Percentiles rank a stretch among this genome's conserved stretches.
phyloP scores from a whole-genome alignment of 1,140 invertebrate genomes.

The Drosophila novamexicana region DNA sequence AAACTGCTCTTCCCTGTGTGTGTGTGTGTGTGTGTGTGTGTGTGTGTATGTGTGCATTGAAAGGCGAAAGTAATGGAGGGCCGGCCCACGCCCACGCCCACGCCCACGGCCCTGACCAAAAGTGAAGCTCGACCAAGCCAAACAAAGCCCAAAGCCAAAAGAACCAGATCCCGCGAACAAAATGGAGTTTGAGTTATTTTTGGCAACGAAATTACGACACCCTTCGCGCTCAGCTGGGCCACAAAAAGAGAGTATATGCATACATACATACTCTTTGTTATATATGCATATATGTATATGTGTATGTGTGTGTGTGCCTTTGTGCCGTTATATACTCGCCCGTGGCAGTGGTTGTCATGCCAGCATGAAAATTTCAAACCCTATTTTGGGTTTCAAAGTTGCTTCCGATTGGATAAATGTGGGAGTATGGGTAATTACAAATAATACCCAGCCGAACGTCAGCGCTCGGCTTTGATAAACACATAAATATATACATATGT shows the following conservation, averaged over 20 bases:
- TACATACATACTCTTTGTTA: background rate
- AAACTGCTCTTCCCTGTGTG: background rate
- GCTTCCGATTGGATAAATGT: slow-evolving; percentile 81
- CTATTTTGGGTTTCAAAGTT: slow-evolving; percentile 83
- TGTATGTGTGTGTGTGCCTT: slow-evolving; percentile 7
- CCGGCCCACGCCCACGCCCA: slow-evolving; percentile 1
- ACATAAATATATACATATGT: background rate
- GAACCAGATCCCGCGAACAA: slow-evolving; percentile 28
- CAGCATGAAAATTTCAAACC: slow-evolving; percentile 77
- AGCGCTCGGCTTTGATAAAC: slow-evolving; percentile 21
- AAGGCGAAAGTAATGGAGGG: slow-evolving; percentile 3
- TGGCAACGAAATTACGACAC: slow-evolving; percentile 81
- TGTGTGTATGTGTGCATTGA: background rate
- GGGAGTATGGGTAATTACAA: slow-evolving; percentile 83
- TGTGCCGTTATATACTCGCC: slow-evolving; percentile 41
- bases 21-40: background rate
- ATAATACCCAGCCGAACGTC: slow-evolving; percentile 54
- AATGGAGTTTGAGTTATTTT: slow-evolving; percentile 80
- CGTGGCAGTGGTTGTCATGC: slow-evolving; percentile 57
- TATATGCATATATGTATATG: slow-evolving; percentile 22
- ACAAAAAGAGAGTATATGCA: slow-evolving; percentile 37
- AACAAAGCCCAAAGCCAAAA: background rate
- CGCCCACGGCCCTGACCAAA: background rate
- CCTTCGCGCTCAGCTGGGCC: slow-evolving; percentile 57
- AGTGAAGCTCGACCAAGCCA: slow-evolving; percentile 6